These are phyloP conservation scores for Capreolus pygargus DNA, from an alignment of 2,113 vertebrate genomes.

Conservation along the genomic window DNA sequence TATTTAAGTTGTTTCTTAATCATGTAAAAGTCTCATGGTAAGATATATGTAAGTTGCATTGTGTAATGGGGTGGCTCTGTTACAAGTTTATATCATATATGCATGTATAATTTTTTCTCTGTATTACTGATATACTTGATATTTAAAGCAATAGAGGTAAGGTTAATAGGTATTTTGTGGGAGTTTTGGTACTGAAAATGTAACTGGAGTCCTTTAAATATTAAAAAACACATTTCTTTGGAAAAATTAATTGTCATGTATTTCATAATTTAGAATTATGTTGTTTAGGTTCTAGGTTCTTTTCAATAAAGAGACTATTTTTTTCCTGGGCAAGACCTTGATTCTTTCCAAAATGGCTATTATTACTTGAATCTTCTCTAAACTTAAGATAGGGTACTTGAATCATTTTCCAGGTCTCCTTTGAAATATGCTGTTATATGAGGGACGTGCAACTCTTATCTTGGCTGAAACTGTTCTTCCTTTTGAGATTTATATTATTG, in stretches of 20 bases:
- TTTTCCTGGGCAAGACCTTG: background rate
- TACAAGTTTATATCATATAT: background rate
- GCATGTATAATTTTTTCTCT: background rate
- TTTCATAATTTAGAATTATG: background rate
- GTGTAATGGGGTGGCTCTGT: background rate
- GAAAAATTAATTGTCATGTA: background rate
- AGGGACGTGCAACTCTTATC: background rate
- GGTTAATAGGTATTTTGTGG: background rate
- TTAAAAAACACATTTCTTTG: background rate
- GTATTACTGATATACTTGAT: background rate
- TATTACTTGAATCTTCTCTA: constrained; percentile 2
- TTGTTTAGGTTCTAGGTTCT: background rate
- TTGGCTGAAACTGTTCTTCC: background rate
- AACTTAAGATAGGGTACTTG: background rate
- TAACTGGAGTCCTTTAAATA: background rate
- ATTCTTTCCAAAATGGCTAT: background rate
- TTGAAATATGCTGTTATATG: background rate
- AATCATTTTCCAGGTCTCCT: background rate
- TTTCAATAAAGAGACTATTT: background rate
- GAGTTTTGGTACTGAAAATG: background rate
- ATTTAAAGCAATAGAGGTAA: background rate
- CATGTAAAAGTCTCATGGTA: background rate
- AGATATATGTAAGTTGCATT: background rate
- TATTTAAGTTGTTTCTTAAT: background rate
- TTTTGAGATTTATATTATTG: background rate